Evolutionary conservation across 2,113 vertebrate species (phyloP).

Genomic region (Terrapene triunguis): DNA sequence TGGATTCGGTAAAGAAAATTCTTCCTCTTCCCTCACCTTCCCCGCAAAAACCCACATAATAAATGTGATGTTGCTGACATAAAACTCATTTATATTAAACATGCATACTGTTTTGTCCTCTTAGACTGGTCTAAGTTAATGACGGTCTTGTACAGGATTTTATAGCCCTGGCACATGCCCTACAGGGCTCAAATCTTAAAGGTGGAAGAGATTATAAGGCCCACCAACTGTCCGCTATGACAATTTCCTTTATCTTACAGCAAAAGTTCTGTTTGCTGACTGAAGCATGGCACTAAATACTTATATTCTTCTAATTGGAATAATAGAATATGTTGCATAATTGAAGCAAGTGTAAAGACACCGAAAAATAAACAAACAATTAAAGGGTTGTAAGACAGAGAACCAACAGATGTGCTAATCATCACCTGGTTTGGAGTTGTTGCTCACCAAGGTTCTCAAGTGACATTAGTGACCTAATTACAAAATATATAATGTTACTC

Average conservation of each 20-base stretch:
- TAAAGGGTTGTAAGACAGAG: background rate
- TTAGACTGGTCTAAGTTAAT: background rate
- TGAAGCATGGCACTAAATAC: background rate
- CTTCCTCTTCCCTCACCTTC: background rate
- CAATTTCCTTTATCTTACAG: background rate
- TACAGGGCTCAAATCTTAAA: background rate
- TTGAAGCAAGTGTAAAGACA: background rate
- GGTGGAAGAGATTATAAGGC: background rate
- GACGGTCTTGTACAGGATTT: background rate
- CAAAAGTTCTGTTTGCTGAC: background rate
- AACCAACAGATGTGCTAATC: background rate
- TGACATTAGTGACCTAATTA: background rate
- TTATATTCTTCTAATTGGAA: background rate
- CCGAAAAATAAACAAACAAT: background rate
- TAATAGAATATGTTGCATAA: background rate
- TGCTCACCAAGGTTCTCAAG: background rate
- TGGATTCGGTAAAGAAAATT: slow-evolving; percentile 33
- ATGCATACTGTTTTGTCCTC: background rate
- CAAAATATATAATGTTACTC: background rate
- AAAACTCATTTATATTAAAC: background rate
- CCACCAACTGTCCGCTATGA: background rate
- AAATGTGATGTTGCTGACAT: background rate
- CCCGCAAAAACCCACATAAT: slow-evolving; percentile 2
- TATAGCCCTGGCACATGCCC: background rate
- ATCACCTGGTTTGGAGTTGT: background rate